Percentiles rank a stretch among this genome's conserved stretches.
These are phyloP conservation scores for Catocala sponsa DNA, from an alignment of 2,888 invertebrate species.

Conservation along the genomic window DNA sequence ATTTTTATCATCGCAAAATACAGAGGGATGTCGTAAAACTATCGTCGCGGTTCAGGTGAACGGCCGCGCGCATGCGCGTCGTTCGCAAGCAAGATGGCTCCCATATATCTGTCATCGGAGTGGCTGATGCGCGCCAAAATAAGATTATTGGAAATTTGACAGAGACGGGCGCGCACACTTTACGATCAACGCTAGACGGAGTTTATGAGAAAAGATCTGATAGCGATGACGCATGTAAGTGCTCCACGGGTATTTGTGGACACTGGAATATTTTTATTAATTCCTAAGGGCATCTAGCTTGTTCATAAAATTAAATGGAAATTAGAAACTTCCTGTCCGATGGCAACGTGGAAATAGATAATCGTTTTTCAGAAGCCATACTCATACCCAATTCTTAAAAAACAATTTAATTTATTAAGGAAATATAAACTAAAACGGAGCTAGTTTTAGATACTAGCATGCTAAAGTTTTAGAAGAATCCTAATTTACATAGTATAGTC, in stretches of 20 bases:
- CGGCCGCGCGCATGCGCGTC: constrained; percentile 76
- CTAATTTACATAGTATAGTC: too few relatives aligned
- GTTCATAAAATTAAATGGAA: constrained; percentile 2
- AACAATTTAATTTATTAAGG: too few relatives aligned
- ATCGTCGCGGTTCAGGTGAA: constrained; percentile 84
- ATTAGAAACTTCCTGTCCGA: background rate
- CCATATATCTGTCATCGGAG: constrained; percentile 83
- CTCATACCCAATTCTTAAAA: too few relatives aligned
- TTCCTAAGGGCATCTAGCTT: constrained; percentile 32
- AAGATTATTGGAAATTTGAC: constrained; percentile 87
- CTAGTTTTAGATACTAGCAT: too few relatives aligned
- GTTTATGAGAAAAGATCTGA: constrained; percentile 67
- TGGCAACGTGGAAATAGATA: background rate
- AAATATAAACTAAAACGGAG: too few relatives aligned
- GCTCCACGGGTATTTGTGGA: constrained; percentile 75
- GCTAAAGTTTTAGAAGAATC: too few relatives aligned
- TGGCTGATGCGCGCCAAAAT: constrained; percentile 87
- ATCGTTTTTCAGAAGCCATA: background rate
- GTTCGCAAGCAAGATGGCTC: constrained; percentile 75
- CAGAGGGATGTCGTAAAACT: constrained; percentile 77
- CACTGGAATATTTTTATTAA: constrained; percentile 59
- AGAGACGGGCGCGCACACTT: constrained; percentile 76
- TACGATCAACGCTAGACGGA: constrained; percentile 77
- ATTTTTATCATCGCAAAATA: constrained; percentile 80
- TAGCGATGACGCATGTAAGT: constrained; percentile 81